Conservation (phyloP, 2,797 vertebrate species). For the Scolopax bukidnonensis region DNA sequence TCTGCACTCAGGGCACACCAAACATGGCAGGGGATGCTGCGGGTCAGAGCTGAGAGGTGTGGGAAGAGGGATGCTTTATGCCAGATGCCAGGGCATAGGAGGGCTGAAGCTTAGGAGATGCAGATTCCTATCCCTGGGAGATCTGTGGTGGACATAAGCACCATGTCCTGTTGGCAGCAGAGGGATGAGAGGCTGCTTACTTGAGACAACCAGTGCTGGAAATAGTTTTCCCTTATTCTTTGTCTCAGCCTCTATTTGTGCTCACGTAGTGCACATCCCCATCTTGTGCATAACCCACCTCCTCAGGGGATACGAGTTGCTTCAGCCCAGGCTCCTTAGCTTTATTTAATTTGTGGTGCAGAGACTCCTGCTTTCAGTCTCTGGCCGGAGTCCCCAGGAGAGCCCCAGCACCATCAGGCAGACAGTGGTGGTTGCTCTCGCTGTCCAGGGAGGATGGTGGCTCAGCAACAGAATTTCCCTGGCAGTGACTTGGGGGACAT, state of each 20-base stretch:
- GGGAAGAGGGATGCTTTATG: background rate
- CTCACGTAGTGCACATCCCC: background rate
- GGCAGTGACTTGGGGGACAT: background rate
- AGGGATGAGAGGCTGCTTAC: background rate
- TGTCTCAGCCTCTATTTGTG: background rate
- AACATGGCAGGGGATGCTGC: background rate
- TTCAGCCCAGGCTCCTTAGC: background rate
- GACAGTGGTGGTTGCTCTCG: background rate
- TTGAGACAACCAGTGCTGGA: background rate
- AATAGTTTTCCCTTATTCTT: background rate
- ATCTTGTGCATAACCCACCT: background rate
- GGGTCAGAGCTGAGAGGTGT: background rate
- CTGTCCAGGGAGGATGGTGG: background rate
- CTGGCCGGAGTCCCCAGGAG: background rate
- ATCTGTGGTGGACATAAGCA: background rate
- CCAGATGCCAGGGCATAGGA: accelerated
- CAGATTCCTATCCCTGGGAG: background rate
- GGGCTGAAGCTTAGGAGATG: background rate
- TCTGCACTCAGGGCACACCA: background rate
- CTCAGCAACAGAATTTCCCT: background rate
- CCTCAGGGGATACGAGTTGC: background rate
- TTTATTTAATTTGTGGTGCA: constrained; percentile 10
- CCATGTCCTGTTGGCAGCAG: background rate
- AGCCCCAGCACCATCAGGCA: background rate
- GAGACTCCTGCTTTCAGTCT: background rate